Base-by-base conservation (phyloP, 1,140 invertebrate genomes). In the Acyrthosiphon pisum region DNA sequence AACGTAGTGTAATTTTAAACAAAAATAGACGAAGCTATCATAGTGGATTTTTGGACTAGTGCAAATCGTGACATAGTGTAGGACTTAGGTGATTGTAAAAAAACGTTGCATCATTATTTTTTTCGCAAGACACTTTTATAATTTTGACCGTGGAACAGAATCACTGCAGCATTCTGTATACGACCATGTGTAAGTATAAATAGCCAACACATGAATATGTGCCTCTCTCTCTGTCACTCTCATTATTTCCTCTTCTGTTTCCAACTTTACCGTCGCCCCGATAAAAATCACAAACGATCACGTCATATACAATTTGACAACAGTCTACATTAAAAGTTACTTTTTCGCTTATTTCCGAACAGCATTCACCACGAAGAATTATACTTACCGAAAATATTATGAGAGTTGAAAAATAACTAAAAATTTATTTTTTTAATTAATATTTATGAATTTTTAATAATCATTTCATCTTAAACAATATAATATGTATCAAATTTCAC, bases 181-280 rank as follows among this genome's bases (percentile, higher is more conserved):
- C 84, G 84, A 48, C 84, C 26, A 46, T 87, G 44, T 87, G 84
- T 20, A 87, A 44, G 44, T 87, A 87, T 87, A 48, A 87, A 46
- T 87, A 46, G 26, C 26, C 44, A 26, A 48, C 30, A 48, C 44
- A 37, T n/a, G 2, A 44, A 60, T 26, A 44, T 30, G 8, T 44
- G 26, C 26, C 0, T 86, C 8, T 46, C 23, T 44, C 41, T 44
- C 9, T 14, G 37, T 84, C 26, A 26, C 41, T 86, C 41, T 44
- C 26, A 14, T 6, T 84, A 23, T 26, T 46, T 41, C 8, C 23
- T 44, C 23, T 44, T 44, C 41, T 84, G 26, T 46, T 44, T 44
- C 11, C 41, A 44, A 86, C 83, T 86, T 44, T 11, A 37, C 35
- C 23, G 41, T 44, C 41, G 3, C 83, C 83, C 41, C 26, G 20